Evolutionary conservation across 2,113 vertebrate species (phyloP), one percentile per base, ranked within the genome.

Genomic region (Rhynchomys soricoides): DNA sequence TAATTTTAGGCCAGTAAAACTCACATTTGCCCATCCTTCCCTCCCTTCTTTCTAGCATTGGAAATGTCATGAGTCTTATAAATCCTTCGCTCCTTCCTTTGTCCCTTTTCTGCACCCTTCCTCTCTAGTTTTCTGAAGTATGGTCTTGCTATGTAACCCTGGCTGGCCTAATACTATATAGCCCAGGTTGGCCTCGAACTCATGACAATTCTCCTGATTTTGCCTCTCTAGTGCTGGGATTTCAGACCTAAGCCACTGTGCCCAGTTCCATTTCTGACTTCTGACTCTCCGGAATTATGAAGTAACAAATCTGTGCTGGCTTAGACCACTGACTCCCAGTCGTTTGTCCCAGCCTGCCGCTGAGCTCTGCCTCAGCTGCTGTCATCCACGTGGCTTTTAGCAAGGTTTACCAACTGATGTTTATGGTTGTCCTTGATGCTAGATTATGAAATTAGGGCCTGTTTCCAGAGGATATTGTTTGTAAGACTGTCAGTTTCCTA

Each of bases 401-500:
- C 57, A 59, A 87, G 62, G 57, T 29, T 90, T 9, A 52, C 26
- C n/a, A 37, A 70, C 50, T 73, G 57, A 92, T 88, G 40, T 34
- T 88, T 83, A 16, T 24, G 79, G 31, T 31, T 79, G 15, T 81
- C 66, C 16, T 66, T 45, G 64, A 4, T 77, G 75, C 40, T 83
- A 87, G 40, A 73, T 71, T 22, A 64, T 70, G n/a, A 93, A 91
- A 93, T 52, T 73, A 43, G 21, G 48, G 34, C 62, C 95, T 93
- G 40, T 73, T 95, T 96, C n/a, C 59, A 86, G 59, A 82, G 77
- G 71, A 55, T 78, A 62, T 31, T 85, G 55, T 83, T 96, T 88
- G 13, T 71, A 71, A 95, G 79, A 13, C n/a, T 52, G 88, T 93
- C 66, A 95, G 62, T 43, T 88, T 87, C 29, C 26, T 85, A 92